Conservation (phyloP, 2,797 vertebrate genomes). For the Thunnus albacares region DNA sequence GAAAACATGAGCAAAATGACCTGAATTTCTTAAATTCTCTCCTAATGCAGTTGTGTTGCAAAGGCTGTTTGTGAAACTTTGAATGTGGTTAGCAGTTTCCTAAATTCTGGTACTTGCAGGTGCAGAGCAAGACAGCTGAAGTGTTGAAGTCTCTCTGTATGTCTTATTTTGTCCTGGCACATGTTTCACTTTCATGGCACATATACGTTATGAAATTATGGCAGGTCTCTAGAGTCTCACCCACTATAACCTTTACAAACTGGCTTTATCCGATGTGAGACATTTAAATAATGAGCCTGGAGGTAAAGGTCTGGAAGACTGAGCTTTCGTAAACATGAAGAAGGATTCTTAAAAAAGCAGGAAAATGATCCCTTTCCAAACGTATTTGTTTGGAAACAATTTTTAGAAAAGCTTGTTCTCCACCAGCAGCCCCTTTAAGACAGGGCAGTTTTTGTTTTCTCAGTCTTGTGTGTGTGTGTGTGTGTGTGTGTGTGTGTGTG, state of each 20-base stretch:
- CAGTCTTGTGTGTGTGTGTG: slow-evolving; percentile 29
- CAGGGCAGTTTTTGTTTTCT: slow-evolving; percentile 56
- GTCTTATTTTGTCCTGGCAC: background rate
- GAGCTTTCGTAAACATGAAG: slow-evolving; percentile 8
- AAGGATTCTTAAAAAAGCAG: background rate
- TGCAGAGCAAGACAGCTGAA: slow-evolving; percentile 40
- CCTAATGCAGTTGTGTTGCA: background rate
- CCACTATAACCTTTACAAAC: background rate
- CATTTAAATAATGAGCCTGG: slow-evolving; percentile 4
- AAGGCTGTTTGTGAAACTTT: background rate
- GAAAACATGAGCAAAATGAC: too few relatives aligned
- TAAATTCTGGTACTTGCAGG: slow-evolving; percentile 22
- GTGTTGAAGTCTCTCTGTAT: background rate
- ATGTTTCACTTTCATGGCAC: slow-evolving; percentile 7
- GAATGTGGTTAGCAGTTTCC: slow-evolving; percentile 39
- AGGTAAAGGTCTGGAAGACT: background rate
- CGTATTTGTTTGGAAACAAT: slow-evolving; percentile 22
- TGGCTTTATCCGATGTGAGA: background rate
- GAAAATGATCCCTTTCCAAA: background rate
- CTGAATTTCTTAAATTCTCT: background rate
- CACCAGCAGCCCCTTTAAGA: slow-evolving; percentile 43
- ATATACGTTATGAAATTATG: background rate
- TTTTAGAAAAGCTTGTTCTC: slow-evolving; percentile 29
- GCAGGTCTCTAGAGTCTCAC: background rate
- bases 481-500: slow-evolving; percentile 26